Evolutionary conservation across 2,888 invertebrate genomes (phyloP), one percentile per base, ranked within the genome.

Genomic region (Protodeltote pygarga): DNA sequence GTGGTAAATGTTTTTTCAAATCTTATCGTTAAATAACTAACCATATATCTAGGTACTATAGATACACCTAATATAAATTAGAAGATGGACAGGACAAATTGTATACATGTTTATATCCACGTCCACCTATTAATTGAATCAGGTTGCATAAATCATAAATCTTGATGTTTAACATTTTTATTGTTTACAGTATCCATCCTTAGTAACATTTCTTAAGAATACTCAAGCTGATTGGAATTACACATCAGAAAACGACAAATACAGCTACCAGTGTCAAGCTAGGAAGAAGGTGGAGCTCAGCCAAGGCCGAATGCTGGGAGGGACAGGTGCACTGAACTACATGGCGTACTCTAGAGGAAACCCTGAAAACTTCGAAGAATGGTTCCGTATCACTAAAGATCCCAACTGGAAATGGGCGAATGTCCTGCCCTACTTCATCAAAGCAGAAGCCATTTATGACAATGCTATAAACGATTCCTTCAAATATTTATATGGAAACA

Each of bases 221-320:
- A 42, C 46, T n/a, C 42, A 32, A 8, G 21, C 34, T 5, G 73
- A 72, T 23, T 73, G 73, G 70, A 73, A 78, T 19, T 67, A 65
- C 13, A 71, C 66, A 0, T 57, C 67, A 3, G 40, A 47, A n/a
- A n/a, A n/a, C n/a, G 11, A 41, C 31, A 2, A 66, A 62, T 10
- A 42, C 47, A 23, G 33, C 21, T 4, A 17, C 17, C 17, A 24
- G 14, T 28, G 46, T 23, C 34, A 42, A 44, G 5, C 34, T 34
- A 44, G 5, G 33, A 14, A 38, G 13, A 29, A 28, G 25, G 46
- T 3, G 52, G 50, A 15, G 40, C 73, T n/a, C 9, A 52, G 65
- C 1, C 50, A 59, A 2, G 82, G 77, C 1, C 73, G 64, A 47
- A 69, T 74, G 41, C 54, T 82, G 2, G 82, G 82, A 5, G 83